Evolutionary conservation across 1,140 invertebrate genomes (phyloP), one percentile per base, ranked within the genome.

Genomic region (Drosophila insularis): DNA sequence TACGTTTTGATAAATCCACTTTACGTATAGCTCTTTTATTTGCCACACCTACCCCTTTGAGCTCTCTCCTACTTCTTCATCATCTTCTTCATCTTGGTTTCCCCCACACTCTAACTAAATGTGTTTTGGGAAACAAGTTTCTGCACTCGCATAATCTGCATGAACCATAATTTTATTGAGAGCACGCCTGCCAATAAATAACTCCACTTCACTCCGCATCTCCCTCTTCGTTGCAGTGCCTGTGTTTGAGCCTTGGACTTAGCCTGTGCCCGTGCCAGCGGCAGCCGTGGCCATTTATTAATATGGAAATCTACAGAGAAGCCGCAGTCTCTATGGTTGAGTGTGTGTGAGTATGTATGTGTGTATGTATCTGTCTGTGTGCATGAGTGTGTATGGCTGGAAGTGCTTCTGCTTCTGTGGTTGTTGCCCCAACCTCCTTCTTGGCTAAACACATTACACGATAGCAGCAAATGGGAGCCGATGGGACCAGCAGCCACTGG

Each of bases 91-190:
- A 1, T 2, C 21, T 1, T 40, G 11, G 10, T 21, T 11, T 37
- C 1, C 10, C 17, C 27, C 61, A 17, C 3, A 0, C 23, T 17
- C 19, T 17, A 40, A 46, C 21, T 50, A n/a, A 50, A 50, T 50
- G 43, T 19, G 43, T 21, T 65, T 65, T 56, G 71, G 73, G 66
- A 89, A 89, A 89, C 84, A 89, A 89, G 84, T 89, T 89, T 89
- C 84, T 89, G 84, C 84, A 89, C 84, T 89, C 77, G 84, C 77
- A 89, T 84, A 89, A 89, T 89, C 84, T 89, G 80, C 84, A 84
- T 89, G 84, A 89, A 89, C 84, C 84, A 89, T 89, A 89, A 89
- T 89, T 89, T 89, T 89, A 89, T 89, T 89, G 84, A 89, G 84
- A 89, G 84, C 84, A 84, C 80, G 84, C 80, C 84, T 89, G 84